Percentiles rank a stretch among this genome's conserved stretches.
These are phyloP conservation scores for Urocynchramus pylzowi DNA, from an alignment of 2,113 vertebrate genomes.

Conservation along the genomic window DNA sequence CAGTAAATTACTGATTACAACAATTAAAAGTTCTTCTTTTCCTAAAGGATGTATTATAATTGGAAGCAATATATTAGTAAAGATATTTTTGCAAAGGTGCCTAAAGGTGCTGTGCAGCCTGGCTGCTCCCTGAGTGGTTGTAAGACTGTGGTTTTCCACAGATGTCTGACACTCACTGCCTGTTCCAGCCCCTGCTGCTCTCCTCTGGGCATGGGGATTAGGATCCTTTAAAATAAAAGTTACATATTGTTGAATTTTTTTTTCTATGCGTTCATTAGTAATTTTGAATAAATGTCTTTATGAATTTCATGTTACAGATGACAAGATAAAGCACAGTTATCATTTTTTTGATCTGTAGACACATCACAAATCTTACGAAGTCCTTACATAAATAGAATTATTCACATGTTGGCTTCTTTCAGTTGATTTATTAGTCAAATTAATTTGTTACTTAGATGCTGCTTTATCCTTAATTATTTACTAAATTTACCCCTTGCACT, in stretches of 20 bases:
- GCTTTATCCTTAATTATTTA: background rate
- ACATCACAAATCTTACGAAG: background rate
- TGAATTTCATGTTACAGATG: background rate
- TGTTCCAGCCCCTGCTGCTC: background rate
- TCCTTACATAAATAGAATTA: background rate
- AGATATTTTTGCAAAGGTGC: background rate
- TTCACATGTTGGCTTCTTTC: background rate
- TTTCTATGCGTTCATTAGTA: background rate
- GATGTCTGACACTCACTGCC: background rate
- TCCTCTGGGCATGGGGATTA: background rate
- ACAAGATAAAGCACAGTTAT: background rate
- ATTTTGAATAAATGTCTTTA: background rate
- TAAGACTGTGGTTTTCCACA: rapidly evolving
- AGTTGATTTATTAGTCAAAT: background rate
- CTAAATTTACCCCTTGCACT: background rate
- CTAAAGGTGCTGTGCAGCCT: too few relatives aligned
- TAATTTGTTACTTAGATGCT: background rate
- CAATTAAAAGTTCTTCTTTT: background rate
- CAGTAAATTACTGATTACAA: background rate
- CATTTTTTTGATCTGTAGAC: background rate
- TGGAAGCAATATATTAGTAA: background rate
- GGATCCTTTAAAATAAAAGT: background rate
- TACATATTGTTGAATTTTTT: background rate
- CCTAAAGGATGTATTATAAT: background rate
- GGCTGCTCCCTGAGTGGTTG: background rate